Base-by-base conservation (phyloP, 2,113 vertebrate genomes). In the Semicossyphus pulcher region DNA sequence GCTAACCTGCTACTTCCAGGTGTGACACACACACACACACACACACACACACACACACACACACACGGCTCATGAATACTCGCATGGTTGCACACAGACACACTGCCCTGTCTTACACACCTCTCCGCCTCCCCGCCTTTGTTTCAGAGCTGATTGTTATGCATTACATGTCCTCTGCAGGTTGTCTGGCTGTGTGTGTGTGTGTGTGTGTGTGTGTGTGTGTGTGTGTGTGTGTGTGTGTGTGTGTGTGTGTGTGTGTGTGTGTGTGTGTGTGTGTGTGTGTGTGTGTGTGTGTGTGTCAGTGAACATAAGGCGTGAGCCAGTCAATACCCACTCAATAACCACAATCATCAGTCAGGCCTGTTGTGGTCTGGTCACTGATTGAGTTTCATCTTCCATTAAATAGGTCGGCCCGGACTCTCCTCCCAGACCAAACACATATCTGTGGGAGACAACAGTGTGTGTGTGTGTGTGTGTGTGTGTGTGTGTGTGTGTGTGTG, bases 131-230 rank as follows among this genome's bases (percentile, higher is more conserved):
- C 41, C 54, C 47, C 39, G 49, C 41, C 26, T 80, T 79, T 80
- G 76, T 83, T 72, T 86, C 66, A 36, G 45, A 76, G 44, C 62
- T 65, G 41, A 80, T 86, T 83, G 80, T 76, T 72, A 86, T 86
- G 71, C 79, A 80, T 79, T 72, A 76, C 78, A 81, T 61, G 42
- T 20, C 56, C 51, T 67, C 75, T 58, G 60, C 60, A 66, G 70
- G 42, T 20, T 62, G 45, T 58, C 45, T 63, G 36, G n/a, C 20
- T 18, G n/a, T 14, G 39, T 41, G 39, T 26, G 47, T 49, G 1
- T 49, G 21, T 25, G 21, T 31, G 52, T 57, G 65, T 57, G 39
- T 36, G 28, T 47, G 72, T 42, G 32, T 39, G 31, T 42, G 63
- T 44, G 37, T 32, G 36, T 53, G 14, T 56, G 52, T 44, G 28